Evolutionary conservation across 2,797 vertebrate genomes (phyloP).

Genomic region (Glossophaga mutica): DNA sequence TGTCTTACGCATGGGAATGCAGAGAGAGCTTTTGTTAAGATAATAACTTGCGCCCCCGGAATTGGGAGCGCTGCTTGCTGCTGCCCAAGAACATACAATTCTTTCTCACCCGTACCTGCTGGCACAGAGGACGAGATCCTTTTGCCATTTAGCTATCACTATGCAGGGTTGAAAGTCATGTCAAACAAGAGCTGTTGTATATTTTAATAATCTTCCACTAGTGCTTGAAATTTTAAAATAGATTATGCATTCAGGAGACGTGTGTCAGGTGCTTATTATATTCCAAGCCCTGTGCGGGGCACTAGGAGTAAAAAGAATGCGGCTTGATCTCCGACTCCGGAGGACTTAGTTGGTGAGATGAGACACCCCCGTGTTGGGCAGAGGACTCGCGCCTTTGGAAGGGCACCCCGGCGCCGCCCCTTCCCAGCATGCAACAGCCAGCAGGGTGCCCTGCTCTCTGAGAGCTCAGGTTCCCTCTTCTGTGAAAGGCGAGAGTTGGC

Average conservation of each 20-base stretch:
- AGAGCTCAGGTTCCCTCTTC: neutral
- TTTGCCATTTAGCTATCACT: neutral
- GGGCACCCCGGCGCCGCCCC: neutral
- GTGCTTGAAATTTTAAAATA: neutral
- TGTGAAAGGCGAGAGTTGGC: neutral
- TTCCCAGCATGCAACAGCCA: neutral
- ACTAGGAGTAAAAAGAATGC: neutral
- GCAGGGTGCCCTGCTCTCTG: neutral
- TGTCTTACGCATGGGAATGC: constrained; percentile 30
- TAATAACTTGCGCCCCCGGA: neutral
- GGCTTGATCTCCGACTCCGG: neutral
- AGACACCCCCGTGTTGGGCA: neutral
- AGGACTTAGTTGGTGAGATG: neutral
- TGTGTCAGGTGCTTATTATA: neutral
- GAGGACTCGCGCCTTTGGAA: neutral
- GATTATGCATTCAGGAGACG: neutral
- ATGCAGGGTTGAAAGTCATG: neutral
- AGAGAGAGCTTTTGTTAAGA: neutral
- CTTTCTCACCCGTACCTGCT: neutral
- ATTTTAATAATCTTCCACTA: neutral
- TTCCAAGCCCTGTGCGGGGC: neutral
- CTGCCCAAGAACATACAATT: neutral
- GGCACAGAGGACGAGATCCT: neutral
- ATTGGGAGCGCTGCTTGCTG: neutral
- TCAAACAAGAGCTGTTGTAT: neutral